phyloP scores from a whole-genome alignment of 2,113 vertebrate species.

The Mesoclemmys tuberculata region DNA sequence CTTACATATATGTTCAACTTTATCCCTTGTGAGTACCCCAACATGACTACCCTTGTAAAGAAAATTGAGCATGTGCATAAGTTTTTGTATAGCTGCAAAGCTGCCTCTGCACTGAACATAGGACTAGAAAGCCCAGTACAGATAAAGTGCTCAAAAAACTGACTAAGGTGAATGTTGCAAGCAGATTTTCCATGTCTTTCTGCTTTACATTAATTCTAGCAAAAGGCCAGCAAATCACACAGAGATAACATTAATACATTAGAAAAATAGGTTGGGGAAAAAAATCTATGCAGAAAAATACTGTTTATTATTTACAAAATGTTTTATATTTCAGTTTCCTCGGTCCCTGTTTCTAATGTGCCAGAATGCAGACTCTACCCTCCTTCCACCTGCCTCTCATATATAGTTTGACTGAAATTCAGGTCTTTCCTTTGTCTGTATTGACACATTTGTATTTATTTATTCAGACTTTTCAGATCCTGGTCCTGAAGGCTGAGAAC shows the following conservation, averaged over 20 bases:
- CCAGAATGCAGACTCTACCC: neutral
- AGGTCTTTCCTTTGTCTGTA: neutral
- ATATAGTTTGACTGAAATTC: neutral
- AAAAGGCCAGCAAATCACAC: neutral
- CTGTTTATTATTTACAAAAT: neutral
- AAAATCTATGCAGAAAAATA: neutral
- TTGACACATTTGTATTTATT: neutral
- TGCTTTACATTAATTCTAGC: neutral
- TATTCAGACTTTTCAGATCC: neutral
- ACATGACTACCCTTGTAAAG: rapidly evolving
- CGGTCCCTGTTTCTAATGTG: neutral
- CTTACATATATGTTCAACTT: neutral
- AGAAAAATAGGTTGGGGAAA: neutral
- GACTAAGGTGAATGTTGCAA: neutral
- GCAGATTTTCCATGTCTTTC: neutral
- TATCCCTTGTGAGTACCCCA: neutral
- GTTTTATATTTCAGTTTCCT: neutral
- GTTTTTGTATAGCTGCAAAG: neutral
- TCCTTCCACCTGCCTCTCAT: neutral
- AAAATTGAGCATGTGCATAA: neutral
- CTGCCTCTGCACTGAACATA: neutral
- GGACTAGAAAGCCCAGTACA: neutral
- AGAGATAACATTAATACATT: neutral
- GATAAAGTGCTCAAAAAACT: neutral
- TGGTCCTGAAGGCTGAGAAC: neutral